Conservation (phyloP, 2,797 vertebrate genomes). For the Momotus momota region DNA sequence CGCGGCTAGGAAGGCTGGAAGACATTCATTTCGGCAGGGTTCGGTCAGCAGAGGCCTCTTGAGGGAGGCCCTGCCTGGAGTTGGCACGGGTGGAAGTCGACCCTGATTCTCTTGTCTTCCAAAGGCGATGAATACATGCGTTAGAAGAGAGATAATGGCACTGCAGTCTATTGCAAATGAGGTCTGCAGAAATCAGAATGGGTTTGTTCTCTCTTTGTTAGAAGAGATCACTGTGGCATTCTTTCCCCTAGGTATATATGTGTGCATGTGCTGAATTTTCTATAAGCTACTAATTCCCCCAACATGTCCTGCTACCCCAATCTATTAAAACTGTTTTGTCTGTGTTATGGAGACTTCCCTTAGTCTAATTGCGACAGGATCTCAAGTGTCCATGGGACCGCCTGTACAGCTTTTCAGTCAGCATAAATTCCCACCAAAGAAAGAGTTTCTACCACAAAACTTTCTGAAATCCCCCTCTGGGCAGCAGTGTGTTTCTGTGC, state of each 20-base stretch:
- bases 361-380: not conserved
- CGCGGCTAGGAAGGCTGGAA: not conserved
- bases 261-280: not conserved
- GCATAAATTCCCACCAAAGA: not conserved
- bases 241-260: not conserved
- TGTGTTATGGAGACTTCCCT: not conserved
- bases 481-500: not conserved
- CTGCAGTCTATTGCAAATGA: not conserved
- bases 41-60: not conserved
- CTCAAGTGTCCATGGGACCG: not conserved
- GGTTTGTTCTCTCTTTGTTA: not conserved
- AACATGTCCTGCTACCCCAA: not conserved
- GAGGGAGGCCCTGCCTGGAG: not conserved
- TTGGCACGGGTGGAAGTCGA: not conserved
- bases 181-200: not conserved
- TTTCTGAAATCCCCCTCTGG: not conserved
- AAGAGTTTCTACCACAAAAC: not conserved
- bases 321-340: not conserved
- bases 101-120: not conserved
- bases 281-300: not conserved
- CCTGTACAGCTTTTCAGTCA: not conserved
- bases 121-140: not conserved
- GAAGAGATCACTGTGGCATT: not conserved
- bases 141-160: not conserved
- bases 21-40: rapidly evolving